These are phyloP conservation scores for Cydia fagiglandana DNA, from an alignment of 1,140 invertebrate genomes.

Conservation along the genomic window DNA sequence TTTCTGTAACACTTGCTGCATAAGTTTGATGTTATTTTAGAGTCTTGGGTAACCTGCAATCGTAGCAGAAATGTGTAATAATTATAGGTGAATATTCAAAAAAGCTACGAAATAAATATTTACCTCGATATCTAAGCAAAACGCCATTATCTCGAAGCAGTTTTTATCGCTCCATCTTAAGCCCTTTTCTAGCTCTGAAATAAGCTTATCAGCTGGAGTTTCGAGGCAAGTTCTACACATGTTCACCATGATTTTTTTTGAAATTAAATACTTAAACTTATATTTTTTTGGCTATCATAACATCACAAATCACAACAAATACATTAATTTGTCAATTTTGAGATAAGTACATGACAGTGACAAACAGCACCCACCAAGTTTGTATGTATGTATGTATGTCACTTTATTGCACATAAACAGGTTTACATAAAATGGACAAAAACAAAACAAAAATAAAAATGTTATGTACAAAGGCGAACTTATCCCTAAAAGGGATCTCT, in stretches of 20 bases:
- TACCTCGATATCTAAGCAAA: constrained; percentile 62
- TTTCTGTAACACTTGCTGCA: constrained; percentile 58
- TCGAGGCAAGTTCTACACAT: constrained; percentile 54
- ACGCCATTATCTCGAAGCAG: constrained; percentile 54
- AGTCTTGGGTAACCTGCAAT: constrained; percentile 48
- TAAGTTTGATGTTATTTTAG: constrained; percentile 51
- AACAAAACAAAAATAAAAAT: no score
- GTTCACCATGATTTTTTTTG: constrained; percentile 36
- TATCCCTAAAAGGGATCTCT: no score
- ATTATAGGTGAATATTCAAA: background rate
- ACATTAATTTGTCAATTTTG: no score
- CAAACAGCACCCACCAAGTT: no score
- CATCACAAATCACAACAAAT: no score
- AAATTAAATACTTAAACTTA: background rate
- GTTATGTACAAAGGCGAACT: no score
- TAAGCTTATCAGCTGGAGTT: constrained; percentile 44
- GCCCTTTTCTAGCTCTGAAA: constrained; percentile 45
- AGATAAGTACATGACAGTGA: no score
- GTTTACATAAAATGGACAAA: no score
- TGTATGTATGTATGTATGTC: no score
- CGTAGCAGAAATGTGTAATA: background rate
- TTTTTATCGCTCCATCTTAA: constrained; percentile 44
- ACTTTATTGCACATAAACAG: no score
- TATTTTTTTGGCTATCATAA: no score
- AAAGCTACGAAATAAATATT: constrained; percentile 17